Conservation (phyloP, 2,888 invertebrate genomes). For the Diplazon laetatorius region DNA sequence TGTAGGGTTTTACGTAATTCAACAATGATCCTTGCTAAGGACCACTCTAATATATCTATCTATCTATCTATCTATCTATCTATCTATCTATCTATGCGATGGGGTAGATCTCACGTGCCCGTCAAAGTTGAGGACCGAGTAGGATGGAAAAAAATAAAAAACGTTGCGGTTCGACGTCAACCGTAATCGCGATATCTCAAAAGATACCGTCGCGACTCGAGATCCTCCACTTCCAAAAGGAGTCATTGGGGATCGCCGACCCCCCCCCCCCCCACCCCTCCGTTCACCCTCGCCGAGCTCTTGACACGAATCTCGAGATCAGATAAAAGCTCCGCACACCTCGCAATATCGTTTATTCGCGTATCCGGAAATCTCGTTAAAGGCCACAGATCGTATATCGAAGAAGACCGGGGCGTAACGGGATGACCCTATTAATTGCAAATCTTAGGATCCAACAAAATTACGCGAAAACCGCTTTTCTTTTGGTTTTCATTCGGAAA, state of each 20-base stretch:
- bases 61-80: too few species aligned
- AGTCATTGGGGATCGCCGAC: background rate
- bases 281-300: constrained; percentile 50
- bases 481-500: too few species aligned
- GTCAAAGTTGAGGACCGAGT: constrained; percentile 24
- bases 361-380: constrained; percentile 7
- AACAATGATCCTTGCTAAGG: too few species aligned
- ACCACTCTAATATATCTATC: too few species aligned
- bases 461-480: too few species aligned
- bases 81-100: too few species aligned
- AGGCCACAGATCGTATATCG: background rate
- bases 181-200: constrained; percentile 56
- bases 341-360: constrained; percentile 40
- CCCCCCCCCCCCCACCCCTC: background rate
- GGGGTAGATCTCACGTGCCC: constrained; percentile 29
- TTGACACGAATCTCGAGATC: constrained; percentile 58
- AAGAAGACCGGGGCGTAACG: background rate
- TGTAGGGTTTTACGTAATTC: too few species aligned
- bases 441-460: too few species aligned
- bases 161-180: constrained; percentile 47
- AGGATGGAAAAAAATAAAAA: constrained; percentile 16
- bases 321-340: constrained; percentile 52
- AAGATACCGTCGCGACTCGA: constrained; percentile 42
- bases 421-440: too few species aligned
- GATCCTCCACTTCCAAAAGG: constrained; percentile 40